Percentiles rank a stretch among this genome's conserved stretches.
Conservation (phyloP, 1,140 invertebrate species). For the Drosophila grimshawi region DNA sequence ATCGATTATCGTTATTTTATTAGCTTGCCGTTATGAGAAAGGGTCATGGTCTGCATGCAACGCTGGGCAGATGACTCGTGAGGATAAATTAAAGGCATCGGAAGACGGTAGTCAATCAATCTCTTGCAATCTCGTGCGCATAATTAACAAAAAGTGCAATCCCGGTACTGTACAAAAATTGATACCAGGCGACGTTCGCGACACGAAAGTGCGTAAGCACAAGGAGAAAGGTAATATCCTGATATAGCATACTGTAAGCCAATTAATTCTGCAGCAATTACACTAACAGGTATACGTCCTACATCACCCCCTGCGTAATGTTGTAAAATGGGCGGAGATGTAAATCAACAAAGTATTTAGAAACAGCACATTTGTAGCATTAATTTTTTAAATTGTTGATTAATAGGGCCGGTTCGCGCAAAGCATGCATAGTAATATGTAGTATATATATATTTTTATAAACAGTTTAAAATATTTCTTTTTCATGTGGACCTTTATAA, state of each 20-base stretch:
- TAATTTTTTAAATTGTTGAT: constrained; percentile 24
- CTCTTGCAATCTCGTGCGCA: constrained; percentile 88
- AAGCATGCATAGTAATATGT: constrained; percentile 24
- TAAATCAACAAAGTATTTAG: constrained; percentile 37
- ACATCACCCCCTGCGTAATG: constrained; percentile 38
- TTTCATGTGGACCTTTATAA: constrained; percentile 34
- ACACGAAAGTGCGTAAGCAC: constrained; percentile 75
- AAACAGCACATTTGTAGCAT: constrained; percentile 29
- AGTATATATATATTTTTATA: constrained; percentile 37
- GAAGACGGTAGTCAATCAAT: constrained; percentile 84
- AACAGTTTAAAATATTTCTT: constrained; percentile 33
- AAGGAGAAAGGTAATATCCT: constrained; percentile 73
- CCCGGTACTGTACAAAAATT: constrained; percentile 30
- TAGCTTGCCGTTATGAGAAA: constrained; percentile 91
- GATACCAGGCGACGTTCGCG: constrained; percentile 19
- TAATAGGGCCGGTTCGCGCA: constrained; percentile 7
- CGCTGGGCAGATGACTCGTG: constrained; percentile 87
- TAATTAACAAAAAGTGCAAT: constrained; percentile 87
- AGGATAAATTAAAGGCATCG: constrained; percentile 88
- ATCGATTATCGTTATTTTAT: not conserved
- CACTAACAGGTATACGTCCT: constrained; percentile 47
- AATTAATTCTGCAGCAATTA: not conserved
- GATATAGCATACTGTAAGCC: not conserved
- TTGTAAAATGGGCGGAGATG: constrained; percentile 22
- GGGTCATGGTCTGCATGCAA: constrained; percentile 93